phyloP scores from a whole-genome alignment of 2,797 vertebrate species.

The Rhinatrema bivittatum region DNA sequence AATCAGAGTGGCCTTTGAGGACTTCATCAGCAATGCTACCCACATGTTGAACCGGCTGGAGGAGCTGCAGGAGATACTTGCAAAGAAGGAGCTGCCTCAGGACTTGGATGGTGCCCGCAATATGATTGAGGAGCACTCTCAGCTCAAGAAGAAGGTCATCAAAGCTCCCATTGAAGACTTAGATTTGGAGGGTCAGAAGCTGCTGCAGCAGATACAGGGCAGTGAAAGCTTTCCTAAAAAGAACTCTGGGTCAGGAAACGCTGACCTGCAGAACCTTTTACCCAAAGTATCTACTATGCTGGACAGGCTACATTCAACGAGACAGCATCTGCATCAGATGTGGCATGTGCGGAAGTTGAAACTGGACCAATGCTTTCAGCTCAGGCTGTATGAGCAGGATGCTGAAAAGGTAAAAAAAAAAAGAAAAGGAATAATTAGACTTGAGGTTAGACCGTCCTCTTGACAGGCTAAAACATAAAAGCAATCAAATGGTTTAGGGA shows the following conservation, averaged over 20 bases:
- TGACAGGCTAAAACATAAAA: background rate
- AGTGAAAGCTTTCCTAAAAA: conserved; percentile 88
- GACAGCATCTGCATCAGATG: conserved; percentile 91
- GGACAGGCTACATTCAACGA: conserved; percentile 89
- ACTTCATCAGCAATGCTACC: conserved; percentile 88
- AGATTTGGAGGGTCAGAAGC: conserved; percentile 88
- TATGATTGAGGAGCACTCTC: conserved; percentile 93
- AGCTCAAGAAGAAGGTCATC: conserved; percentile 93
- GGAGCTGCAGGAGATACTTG: conserved; percentile 91
- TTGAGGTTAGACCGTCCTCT: background rate
- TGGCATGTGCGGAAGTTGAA: conserved; percentile 87
- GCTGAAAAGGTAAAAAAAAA: conserved; percentile 81
- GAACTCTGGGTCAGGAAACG: conserved; percentile 79
- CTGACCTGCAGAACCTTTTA: conserved; percentile 87
- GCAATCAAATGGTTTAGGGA: too few relatives aligned
- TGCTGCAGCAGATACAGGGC: conserved; percentile 93
- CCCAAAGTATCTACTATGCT: conserved; percentile 87
- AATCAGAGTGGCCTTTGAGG: conserved; percentile 94
- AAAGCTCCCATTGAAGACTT: conserved; percentile 96
- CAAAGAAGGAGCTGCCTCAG: conserved; percentile 90
- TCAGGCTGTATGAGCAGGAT: conserved; percentile 91
- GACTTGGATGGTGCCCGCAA: conserved; percentile 88
- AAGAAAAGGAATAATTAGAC: too few relatives aligned
- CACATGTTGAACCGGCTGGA: conserved; percentile 92
- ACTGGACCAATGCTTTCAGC: conserved; percentile 95